Evolutionary conservation across 1,140 invertebrate genomes (phyloP), one percentile per base, ranked within the genome.

Genomic region (Gryllus bimaculatus): DNA sequence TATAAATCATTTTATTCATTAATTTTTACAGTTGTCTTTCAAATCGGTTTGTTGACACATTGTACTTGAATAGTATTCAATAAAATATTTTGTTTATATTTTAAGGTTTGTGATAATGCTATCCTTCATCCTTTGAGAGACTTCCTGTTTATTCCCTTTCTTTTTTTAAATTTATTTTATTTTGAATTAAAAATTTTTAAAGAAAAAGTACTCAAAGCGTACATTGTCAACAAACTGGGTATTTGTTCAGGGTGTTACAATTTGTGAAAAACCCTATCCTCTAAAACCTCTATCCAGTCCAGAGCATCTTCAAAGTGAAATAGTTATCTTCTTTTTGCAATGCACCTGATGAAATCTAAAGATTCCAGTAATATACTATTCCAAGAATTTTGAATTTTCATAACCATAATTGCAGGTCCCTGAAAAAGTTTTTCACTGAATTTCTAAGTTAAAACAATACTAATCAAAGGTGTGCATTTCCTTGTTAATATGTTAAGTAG

Each of bases 61-160:
- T 81, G 75, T 79, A 79, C 54, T 78, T 76, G 12, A 78, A 76
- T 75, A 73, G 78, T 79, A 81, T 79, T 79, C 78, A 81, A 81
- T 80, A 81, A 81, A 81, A 81, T 80, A 80, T 80, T 80, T 80
- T 80, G 80, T 79, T 80, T 80, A 78, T 78, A 76, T n/a, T 80
- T 66, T 77, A 78, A 78, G 74, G 73, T 78, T 47, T 74, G 54
- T 66, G 7, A 66, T 66, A 66, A 13, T 18, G 18, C 18, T 66
- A 13, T 66, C 54, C 10, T 66, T 66, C 10, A 10, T 3, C 54
- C 54, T 7, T 39, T 39, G 26, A 39, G 18, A 66, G 54, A 66
- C 10, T 66, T 66, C 18, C 18, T 77, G 20, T 26, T 48, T 39
- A 77, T 77, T 10, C 39, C 10, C 7, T 77, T 18, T 47, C 47